Percentiles rank a stretch among this genome's conserved stretches.
Evolutionary conservation across 2,113 vertebrate genomes (phyloP).

Genomic region (Oenanthe oenanthe): DNA sequence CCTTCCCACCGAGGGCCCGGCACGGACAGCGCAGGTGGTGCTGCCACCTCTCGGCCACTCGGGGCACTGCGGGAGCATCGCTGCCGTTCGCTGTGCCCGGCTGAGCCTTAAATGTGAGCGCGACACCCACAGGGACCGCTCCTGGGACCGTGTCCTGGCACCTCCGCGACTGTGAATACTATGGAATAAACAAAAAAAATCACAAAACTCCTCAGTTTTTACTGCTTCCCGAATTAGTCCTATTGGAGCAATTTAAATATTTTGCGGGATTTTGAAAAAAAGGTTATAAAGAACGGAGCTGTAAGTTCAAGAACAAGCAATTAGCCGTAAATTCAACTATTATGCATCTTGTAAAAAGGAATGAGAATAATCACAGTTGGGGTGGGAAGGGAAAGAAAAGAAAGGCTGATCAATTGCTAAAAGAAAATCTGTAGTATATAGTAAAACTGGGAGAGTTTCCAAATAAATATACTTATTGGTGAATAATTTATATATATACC

Average conservation of each 20-base stretch:
- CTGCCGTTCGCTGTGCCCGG: no score
- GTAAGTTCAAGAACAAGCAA: not conserved
- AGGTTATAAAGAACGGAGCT: not conserved
- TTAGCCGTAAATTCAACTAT: not conserved
- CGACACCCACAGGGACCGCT: not conserved
- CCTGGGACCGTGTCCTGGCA: fast-evolving
- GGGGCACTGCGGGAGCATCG: not conserved
- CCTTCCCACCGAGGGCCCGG: not conserved
- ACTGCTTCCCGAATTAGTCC: not conserved
- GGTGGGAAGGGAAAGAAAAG: not conserved
- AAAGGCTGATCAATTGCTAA: not conserved
- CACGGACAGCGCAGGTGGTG: not conserved
- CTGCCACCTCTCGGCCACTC: constrained; percentile 73
- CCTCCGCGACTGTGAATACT: fast-evolving
- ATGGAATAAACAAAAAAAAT: not conserved
- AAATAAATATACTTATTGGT: not conserved
- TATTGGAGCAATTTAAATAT: not conserved
- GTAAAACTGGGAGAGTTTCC: not conserved
- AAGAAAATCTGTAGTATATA: not conserved
- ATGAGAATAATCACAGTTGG: not conserved
- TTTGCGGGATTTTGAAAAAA: not conserved
- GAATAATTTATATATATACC: not conserved
- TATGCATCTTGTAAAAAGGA: not conserved
- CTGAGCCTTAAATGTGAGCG: not conserved
- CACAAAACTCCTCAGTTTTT: not conserved